Percentiles rank a stretch among this genome's conserved stretches.
Evolutionary conservation across 2,888 invertebrate species (phyloP).

Genomic region (Hemaris fuciformis): DNA sequence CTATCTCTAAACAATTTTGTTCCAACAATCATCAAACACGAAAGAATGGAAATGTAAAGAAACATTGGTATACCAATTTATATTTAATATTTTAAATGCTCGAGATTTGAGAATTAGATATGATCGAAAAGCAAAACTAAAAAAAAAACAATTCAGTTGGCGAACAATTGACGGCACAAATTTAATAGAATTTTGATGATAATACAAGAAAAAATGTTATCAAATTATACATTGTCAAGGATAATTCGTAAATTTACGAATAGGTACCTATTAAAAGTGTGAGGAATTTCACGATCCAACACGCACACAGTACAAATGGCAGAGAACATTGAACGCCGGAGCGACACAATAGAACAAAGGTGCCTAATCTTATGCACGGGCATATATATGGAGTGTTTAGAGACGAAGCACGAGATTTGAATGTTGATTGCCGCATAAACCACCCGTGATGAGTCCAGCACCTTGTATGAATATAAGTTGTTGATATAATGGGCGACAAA

Average conservation of each 20-base stretch:
- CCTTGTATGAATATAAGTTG: conserved; percentile 38
- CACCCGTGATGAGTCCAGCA: conserved; percentile 28
- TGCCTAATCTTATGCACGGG: conserved; percentile 33
- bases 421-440: conserved; percentile 45
- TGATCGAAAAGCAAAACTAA: no score
- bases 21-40: no score
- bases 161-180: no score
- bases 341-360: conserved; percentile 39
- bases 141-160: no score
- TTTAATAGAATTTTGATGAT: no score
- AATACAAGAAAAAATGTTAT: no score
- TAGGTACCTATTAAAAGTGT: not conserved
- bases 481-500: conserved; percentile 37
- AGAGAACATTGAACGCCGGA: conserved; percentile 16
- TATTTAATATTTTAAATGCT: no score
- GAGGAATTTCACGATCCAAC: not conserved
- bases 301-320: not conserved
- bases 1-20: no score
- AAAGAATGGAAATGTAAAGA: no score
- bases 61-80: no score
- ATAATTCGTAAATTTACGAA: not conserved
- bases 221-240: no score
- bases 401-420: conserved; percentile 36
- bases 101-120: no score
- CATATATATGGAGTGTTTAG: conserved; percentile 62